Conservation (phyloP, 2,797 vertebrate species). For the Channallabes apus region DNA sequence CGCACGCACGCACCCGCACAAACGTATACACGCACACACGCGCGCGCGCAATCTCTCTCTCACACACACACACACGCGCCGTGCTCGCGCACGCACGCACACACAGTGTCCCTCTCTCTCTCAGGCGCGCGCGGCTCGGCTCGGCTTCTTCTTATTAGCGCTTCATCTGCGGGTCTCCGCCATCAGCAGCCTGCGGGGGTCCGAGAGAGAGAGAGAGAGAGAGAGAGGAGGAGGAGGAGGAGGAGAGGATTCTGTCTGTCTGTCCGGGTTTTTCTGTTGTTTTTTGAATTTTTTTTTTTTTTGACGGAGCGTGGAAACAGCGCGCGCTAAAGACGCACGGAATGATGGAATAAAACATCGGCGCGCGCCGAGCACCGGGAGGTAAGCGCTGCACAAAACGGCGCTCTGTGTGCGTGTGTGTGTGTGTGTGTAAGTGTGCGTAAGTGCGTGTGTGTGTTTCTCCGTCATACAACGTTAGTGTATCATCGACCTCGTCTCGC, state of each 20-base stretch:
- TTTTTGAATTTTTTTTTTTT: not conserved
- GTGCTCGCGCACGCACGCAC: not conserved
- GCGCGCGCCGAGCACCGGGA: not conserved
- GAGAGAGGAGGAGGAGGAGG: not conserved
- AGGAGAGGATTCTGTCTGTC: not conserved
- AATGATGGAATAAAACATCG: slow-evolving; percentile 24
- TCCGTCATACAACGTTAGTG: slow-evolving; percentile 6
- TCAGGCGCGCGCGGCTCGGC: not conserved
- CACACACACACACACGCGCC: not conserved
- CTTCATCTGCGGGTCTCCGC: slow-evolving; percentile 8
- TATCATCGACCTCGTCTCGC: slow-evolving; percentile 18
- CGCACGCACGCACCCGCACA: no score
- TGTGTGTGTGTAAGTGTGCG: not conserved
- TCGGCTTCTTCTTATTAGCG: slow-evolving; percentile 26
- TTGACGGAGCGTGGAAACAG: slow-evolving; percentile 17
- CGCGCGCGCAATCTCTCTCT: not conserved
- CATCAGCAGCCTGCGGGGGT: slow-evolving; percentile 17
- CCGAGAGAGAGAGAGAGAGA: slow-evolving; percentile 31
- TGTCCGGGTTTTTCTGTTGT: no score
- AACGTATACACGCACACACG: not conserved
- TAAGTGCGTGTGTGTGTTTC: not conserved
- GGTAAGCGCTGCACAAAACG: slow-evolving; percentile 19
- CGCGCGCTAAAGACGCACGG: not conserved
- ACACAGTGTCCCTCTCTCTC: not conserved
- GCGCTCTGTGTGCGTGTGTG: not conserved